Conservation (phyloP, 2,888 invertebrate species). For the Callosobruchus maculatus region DNA sequence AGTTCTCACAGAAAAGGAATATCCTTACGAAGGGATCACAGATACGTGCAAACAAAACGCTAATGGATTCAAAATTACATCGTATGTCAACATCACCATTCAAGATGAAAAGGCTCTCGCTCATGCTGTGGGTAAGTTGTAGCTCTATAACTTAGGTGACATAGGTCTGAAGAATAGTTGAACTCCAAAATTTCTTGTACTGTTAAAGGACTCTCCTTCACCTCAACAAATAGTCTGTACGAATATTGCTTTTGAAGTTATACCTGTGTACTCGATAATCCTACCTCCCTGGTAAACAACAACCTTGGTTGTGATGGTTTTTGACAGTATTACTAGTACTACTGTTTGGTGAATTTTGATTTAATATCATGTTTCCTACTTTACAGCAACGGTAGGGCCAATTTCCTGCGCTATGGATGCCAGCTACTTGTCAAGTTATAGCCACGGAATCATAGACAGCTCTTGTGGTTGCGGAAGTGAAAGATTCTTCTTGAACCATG, state of each 20-base stretch:
- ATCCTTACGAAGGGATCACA: constrained; percentile 49
- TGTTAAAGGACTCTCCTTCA: no score
- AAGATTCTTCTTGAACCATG: constrained; percentile 64
- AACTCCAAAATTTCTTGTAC: no score
- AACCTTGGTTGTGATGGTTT: no score
- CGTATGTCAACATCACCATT: constrained; percentile 67
- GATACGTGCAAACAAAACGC: constrained; percentile 14
- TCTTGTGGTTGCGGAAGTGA: constrained; percentile 55
- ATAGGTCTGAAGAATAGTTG: not conserved
- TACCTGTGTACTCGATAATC: no score
- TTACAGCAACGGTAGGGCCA: constrained; percentile 59
- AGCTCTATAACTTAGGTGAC: not conserved
- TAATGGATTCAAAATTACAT: constrained; percentile 1
- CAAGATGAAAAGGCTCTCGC: constrained; percentile 64
- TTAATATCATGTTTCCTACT: no score
- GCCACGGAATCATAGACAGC: constrained; percentile 72
- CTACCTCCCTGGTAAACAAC: no score
- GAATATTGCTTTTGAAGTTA: no score
- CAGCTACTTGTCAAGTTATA: constrained; percentile 80
- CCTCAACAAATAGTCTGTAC: no score
- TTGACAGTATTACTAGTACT: no score
- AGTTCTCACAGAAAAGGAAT: constrained; percentile 52
- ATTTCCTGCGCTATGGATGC: constrained; percentile 85
- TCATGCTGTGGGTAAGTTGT: constrained; percentile 68
- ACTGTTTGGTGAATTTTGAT: no score